Evolutionary conservation across 2,888 invertebrate genomes (phyloP).

Genomic region (Synanthedon myopaeformis): DNA sequence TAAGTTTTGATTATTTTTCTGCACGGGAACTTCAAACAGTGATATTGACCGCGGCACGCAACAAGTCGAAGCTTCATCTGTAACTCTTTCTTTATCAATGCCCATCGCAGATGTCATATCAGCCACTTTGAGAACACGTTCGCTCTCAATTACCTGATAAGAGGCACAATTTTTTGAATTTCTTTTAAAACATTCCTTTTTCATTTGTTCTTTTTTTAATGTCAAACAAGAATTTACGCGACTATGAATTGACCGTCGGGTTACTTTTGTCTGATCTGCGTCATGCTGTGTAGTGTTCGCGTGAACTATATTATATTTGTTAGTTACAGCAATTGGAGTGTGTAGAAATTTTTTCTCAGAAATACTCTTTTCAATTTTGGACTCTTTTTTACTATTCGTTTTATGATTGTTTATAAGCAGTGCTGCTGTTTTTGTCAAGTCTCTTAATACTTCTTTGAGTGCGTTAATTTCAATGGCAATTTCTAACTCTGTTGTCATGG

Average conservation of each 20-base stretch:
- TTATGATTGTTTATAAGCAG: constrained; percentile 27
- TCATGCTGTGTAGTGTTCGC: not conserved
- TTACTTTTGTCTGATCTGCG: constrained; percentile 21
- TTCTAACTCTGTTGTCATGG: constrained; percentile 19
- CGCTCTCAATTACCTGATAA: constrained; percentile 49
- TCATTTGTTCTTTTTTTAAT: constrained; percentile 28
- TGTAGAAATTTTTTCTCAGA: constrained; percentile 2
- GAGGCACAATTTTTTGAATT: constrained; percentile 39
- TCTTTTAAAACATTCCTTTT: constrained; percentile 13
- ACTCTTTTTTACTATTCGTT: constrained; percentile 9
- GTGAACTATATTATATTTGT: constrained; percentile 1
- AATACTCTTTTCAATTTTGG: constrained; percentile 3
- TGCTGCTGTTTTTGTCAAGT: constrained; percentile 31
- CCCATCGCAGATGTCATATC: constrained; percentile 43
- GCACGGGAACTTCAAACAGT: constrained; percentile 21
- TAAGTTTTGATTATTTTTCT: constrained; percentile 18
- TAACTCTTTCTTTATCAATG: constrained; percentile 10
- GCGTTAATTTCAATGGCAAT: constrained; percentile 37
- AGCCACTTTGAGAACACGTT: constrained; percentile 46
- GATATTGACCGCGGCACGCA: constrained; percentile 28
- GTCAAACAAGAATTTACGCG: constrained; percentile 25
- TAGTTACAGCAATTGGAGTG: constrained; percentile 7
- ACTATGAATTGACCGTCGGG: constrained; percentile 25
- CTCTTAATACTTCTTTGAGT: constrained; percentile 33
- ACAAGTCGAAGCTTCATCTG: constrained; percentile 17